Base-by-base conservation (phyloP, 2,113 vertebrate species). In the Gasterosteus aculeatus region DNA sequence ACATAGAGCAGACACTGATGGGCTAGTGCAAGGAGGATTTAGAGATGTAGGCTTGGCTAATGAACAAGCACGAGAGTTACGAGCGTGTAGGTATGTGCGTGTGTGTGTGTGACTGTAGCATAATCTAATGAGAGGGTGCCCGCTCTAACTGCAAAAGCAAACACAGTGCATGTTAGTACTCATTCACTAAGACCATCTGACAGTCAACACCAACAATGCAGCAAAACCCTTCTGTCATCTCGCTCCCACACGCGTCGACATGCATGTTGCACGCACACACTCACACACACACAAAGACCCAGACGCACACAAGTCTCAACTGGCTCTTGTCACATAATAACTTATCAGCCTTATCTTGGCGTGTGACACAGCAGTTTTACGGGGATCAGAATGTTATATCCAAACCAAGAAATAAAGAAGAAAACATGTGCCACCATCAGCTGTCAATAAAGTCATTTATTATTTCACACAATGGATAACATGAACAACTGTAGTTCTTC, bases 391-490 rank as follows among this genome's bases (percentile, higher is more conserved):
- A 76, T n/a, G 62, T 66, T n/a, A 38, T 67, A 72, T 59, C 18
- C 0, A 15, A 75, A 15, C 33, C 14, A 46, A 57, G 22, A 26
- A 26, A 26, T 26, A 26, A 86, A 83, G 44, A 81, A 88, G 33
- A 77, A 69, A 76, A 80, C 47, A 75, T 54, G 41, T 73, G 44
- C 72, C 58, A 82, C 73, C 46, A 84, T 88, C 68, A 92, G 80
- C 88, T 92, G 93, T 94, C 91, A 92, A 95, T 95, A 95, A 94
- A 94, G 91, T 95, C 93, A 94, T 95, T 95, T 95, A 94, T 94
- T 98, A 97, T 98, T 99, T 97, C 97, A 98, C 98, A 99, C 98
- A 98, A 99, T 98, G 97, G 97, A 97, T 99, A 98, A 98, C 97
- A 99, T 97, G 96, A 98, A 99, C 97, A 98, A 96, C 94, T 96